Base-by-base conservation (phyloP, 2,888 invertebrate genomes). In the Archips crataeganus region DNA sequence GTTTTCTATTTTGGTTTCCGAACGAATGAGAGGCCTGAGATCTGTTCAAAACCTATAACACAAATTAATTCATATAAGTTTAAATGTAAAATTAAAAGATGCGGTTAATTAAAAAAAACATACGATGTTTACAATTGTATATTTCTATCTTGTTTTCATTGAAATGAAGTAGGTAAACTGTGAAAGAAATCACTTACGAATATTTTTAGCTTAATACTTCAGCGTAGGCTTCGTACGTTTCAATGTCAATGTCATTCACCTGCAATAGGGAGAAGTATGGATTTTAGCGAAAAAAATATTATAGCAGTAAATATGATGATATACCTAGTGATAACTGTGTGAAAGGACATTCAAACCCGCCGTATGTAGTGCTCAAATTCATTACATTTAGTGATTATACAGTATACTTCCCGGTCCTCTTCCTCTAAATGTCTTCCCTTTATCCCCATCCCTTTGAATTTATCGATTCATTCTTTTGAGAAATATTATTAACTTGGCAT, bases 171-270 rank as follows among this genome's bases (percentile, higher is more conserved):
- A n/a, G n/a, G 8, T 23, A 23, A 54, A 6, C 54, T 23, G 2
- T 23, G 2, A 9, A 54, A 23, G 2, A 3, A 6, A 6, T 23
- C 6, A 3, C 6, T 54, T 8, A 3, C 3, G 15, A 9, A 23
- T 39, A 1, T 39, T 3, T 39, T 2, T 32, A 57, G 32, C 2
- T 11, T 11, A 32, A 10, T 32, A 57, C 3, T 45, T 32, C 32
- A 11, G 32, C 13, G 13, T 13, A 47, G 64, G 54, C 64, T 68
- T 49, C 60, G 71, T 71, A 77, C 71, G 71, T 15, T 64, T 70
- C 67, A 71, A 68, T 77, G 78, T 78, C 81, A 81, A 76, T 80
- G 77, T 80, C 78, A 79, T 70, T 62, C 34, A 70, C 60, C 74
- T 74, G 74, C 69, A 70, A 59, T 65, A 74, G 69, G 64, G 45